Percentiles rank a stretch among this genome's conserved stretches.
These are phyloP conservation scores for Amblyjoppa fuscipennis DNA, from an alignment of 2,888 invertebrate genomes.

Conservation along the genomic window DNA sequence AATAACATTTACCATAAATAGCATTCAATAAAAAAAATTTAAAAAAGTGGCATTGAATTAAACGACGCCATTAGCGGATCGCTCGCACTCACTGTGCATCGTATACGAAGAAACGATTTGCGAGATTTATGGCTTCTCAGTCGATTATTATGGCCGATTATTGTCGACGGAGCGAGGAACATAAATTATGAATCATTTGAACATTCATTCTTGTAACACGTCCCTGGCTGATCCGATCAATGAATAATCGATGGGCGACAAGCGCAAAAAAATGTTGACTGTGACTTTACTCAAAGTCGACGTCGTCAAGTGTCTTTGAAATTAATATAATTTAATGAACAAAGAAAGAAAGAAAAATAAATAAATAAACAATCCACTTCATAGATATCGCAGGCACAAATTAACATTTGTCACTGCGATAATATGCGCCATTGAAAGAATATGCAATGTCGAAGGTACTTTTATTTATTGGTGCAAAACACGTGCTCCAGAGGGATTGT, in stretches of 20 bases:
- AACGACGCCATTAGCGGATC: background rate
- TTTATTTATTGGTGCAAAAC: background rate
- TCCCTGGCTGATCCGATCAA: background rate
- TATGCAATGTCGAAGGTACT: background rate
- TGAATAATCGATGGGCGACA: background rate
- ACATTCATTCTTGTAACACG: background rate
- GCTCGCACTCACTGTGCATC: background rate
- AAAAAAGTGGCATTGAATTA: conserved; percentile 22
- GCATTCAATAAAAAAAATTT: background rate
- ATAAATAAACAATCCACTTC: background rate
- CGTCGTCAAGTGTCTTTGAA: background rate
- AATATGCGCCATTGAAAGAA: background rate
- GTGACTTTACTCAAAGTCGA: background rate
- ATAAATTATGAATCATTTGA: background rate
- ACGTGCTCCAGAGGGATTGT: conserved; percentile 5
- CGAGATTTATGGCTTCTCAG: background rate
- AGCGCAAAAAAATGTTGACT: too few species aligned
- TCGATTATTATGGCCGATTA: background rate
- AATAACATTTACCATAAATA: background rate
- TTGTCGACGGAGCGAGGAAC: background rate
- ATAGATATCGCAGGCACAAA: background rate
- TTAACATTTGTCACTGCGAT: too few species aligned
- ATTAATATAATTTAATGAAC: background rate
- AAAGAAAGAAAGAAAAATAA: background rate
- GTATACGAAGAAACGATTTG: background rate